A percentile compares a stretch with the other conserved stretches of the same genome.
phyloP scores from a whole-genome alignment of 2,888 invertebrate genomes.

The Cryptus viduatorius region DNA sequence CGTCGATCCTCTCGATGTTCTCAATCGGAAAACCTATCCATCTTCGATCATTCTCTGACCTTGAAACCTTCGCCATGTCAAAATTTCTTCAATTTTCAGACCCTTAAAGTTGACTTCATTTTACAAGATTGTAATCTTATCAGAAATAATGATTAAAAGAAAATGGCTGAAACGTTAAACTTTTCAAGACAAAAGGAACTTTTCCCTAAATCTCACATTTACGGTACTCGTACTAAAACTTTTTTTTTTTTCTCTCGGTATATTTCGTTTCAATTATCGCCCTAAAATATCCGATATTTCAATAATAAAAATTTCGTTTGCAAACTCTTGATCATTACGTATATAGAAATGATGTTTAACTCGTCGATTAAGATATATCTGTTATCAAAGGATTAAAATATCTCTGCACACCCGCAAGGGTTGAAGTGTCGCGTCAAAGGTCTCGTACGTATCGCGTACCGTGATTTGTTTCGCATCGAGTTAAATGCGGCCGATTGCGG shows the following conservation, averaged over 20 bases:
- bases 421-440: conserved; percentile 4
- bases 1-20: neutral
- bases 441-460: neutral
- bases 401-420: neutral
- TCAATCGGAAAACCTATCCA: neutral
- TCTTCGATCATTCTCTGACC: neutral
- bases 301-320: neutral
- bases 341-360: neutral
- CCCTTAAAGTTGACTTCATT: too few relatives aligned
- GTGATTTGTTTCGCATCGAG: conserved; percentile 51
- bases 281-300: neutral
- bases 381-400: neutral
- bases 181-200: too few relatives aligned
- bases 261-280: neutral
- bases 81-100: too few relatives aligned
- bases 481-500: conserved; percentile 54
- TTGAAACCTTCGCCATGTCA: neutral
- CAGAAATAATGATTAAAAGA: too few relatives aligned
- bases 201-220: too few relatives aligned
- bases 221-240: too few relatives aligned
- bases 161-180: too few relatives aligned
- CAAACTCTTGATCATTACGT: neutral
- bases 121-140: too few relatives aligned
- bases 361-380: neutral
- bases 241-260: too few relatives aligned